Evolutionary conservation across 1,140 invertebrate genomes (phyloP).

Genomic region (Drosophila nebulosa): DNA sequence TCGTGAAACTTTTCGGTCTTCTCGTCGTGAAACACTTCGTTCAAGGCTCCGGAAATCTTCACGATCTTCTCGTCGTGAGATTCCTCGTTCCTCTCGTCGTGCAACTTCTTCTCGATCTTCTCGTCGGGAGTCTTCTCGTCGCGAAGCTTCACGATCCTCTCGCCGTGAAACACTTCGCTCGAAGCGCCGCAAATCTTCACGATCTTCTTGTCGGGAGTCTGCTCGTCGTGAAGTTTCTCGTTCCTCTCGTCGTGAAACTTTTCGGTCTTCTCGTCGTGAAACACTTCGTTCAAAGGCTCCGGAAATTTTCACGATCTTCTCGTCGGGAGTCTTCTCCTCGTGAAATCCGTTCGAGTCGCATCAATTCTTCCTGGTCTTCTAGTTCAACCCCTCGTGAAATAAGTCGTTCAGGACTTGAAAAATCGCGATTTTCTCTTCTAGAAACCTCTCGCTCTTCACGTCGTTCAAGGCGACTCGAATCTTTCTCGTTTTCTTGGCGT

Average conservation of each 20-base stretch:
- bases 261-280: background rate
- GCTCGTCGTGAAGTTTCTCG: background rate
- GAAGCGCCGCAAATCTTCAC: background rate
- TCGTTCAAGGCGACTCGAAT: background rate
- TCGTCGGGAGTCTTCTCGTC: conserved; percentile 1
- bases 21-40: background rate
- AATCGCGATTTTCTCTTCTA: background rate
- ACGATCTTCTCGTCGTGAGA: background rate
- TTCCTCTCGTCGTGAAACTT: background rate
- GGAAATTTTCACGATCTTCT: background rate
- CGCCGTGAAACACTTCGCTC: background rate
- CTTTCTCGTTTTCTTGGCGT: background rate
- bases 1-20: background rate
- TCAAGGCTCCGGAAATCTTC: background rate
- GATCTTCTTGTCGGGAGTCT: background rate
- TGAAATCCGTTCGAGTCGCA: too few species aligned
- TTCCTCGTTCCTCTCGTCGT: background rate
- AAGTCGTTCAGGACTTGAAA: background rate
- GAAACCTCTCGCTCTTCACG: background rate
- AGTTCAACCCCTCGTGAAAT: background rate
- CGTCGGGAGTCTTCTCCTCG: background rate
- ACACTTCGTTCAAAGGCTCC: background rate
- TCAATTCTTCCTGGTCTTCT: background rate
- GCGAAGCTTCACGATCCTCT: background rate
- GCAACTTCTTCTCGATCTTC: background rate